phyloP scores from a whole-genome alignment of 2,113 vertebrate species.

The Xiphophorus couchianus region DNA sequence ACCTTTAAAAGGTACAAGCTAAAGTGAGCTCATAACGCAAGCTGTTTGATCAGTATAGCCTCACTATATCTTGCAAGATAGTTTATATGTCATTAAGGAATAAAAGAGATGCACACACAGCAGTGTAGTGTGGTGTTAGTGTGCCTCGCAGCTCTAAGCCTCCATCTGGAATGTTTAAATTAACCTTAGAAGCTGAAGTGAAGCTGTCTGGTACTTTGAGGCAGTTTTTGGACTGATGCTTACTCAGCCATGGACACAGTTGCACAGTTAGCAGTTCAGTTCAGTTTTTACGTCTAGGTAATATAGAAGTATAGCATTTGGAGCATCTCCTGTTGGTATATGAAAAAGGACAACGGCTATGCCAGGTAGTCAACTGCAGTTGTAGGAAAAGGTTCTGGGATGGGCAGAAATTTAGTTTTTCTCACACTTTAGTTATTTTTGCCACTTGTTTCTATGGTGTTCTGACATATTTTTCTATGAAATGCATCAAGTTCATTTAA shows the following conservation, averaged over 20 bases:
- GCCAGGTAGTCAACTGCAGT: background rate
- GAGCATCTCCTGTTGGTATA: too few species aligned
- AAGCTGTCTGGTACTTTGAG: background rate
- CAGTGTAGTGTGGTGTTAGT: background rate
- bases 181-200: background rate
- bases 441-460: background rate
- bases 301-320: background rate
- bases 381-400: background rate
- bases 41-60: background rate
- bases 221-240: background rate
- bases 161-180: background rate
- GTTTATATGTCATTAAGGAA: background rate
- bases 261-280: background rate
- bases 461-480: too few species aligned
- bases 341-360: background rate
- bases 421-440: background rate
- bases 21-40: too few species aligned
- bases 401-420: background rate
- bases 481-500: background rate
- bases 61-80: background rate
- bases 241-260: background rate
- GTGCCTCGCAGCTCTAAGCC: background rate
- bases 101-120: background rate
- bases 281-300: background rate
- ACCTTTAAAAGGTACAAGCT: background rate